Evolutionary conservation across 1,140 invertebrate genomes (phyloP).

Genomic region (Danaus plexippus): DNA sequence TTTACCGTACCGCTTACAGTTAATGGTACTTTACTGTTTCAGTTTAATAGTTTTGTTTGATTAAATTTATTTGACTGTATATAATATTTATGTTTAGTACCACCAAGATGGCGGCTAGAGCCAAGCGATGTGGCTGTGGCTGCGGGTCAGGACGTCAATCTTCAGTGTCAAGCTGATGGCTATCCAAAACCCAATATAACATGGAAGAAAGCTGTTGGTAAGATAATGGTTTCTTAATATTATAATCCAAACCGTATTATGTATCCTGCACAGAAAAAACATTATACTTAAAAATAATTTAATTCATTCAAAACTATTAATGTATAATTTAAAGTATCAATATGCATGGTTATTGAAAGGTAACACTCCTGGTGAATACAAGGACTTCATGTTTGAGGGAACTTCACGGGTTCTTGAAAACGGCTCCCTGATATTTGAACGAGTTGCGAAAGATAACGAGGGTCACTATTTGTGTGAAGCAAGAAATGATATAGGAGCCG

Average conservation of each 20-base stretch:
- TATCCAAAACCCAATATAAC: constrained; percentile 90
- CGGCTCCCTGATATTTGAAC: constrained; percentile 84
- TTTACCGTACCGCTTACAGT: constrained; percentile 85
- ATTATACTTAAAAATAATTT: too few species aligned
- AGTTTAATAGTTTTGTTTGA: constrained; percentile 17
- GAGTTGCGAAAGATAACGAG: constrained; percentile 87
- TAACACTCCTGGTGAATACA: constrained; percentile 87
- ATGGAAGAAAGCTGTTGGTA: constrained; percentile 89
- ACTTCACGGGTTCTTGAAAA: constrained; percentile 84
- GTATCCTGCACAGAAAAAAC: too few species aligned
- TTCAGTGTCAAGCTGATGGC: constrained; percentile 93
- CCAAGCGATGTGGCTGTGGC: constrained; percentile 90
- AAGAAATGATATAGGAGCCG: constrained; percentile 90
- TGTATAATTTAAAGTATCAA: too few species aligned
- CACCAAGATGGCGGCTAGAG: constrained; percentile 92
- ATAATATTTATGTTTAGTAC: constrained; percentile 74
- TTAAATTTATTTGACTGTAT: neutral
- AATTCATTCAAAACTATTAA: too few species aligned
- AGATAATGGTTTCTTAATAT: constrained; percentile 62
- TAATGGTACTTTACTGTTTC: constrained; percentile 75
- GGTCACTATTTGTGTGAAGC: constrained; percentile 95
- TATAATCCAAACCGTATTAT: too few species aligned
- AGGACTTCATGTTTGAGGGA: constrained; percentile 84
- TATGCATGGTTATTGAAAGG: constrained; percentile 44
- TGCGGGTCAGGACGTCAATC: constrained; percentile 83